Evolutionary conservation across 2,888 invertebrate species (phyloP).

Genomic region (Aleiodes testaceus): DNA sequence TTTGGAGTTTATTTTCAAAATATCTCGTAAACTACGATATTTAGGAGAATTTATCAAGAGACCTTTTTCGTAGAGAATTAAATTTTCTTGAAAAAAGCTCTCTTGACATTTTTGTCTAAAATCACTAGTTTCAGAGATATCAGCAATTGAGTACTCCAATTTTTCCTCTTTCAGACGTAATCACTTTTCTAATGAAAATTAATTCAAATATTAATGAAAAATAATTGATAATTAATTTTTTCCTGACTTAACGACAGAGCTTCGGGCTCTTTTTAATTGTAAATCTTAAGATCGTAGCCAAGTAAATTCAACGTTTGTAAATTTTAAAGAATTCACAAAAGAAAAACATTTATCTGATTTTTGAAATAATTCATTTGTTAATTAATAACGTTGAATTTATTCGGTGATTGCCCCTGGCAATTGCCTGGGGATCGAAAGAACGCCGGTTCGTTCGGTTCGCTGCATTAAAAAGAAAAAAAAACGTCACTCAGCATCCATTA

Average conservation of each 20-base stretch:
- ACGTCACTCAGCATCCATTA: slow-evolving; percentile 70
- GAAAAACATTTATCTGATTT: slow-evolving; percentile 14
- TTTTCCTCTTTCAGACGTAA: too few species aligned
- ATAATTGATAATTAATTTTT: too few species aligned
- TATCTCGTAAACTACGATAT: too few species aligned
- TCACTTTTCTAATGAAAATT: neutral
- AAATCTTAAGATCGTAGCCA: slow-evolving; percentile 52
- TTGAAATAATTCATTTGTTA: slow-evolving; percentile 25
- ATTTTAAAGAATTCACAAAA: slow-evolving; percentile 31
- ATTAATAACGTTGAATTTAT: slow-evolving; percentile 47
- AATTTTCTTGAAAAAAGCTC: too few species aligned
- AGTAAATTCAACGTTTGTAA: slow-evolving; percentile 39
- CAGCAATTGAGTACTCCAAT: too few species aligned
- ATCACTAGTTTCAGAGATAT: too few species aligned
- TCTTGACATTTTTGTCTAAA: too few species aligned
- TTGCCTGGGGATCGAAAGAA: slow-evolving; percentile 62
- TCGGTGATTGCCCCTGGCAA: slow-evolving; percentile 48
- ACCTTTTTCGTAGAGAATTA: too few species aligned
- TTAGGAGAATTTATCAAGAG: too few species aligned
- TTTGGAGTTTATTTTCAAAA: too few species aligned
- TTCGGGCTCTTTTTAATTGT: slow-evolving; percentile 48
- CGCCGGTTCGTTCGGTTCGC: slow-evolving; percentile 59
- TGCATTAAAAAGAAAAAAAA: slow-evolving; percentile 54
- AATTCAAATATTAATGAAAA: slow-evolving; percentile 18
- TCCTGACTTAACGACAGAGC: slow-evolving; percentile 47